Evolutionary conservation across 2,113 vertebrate genomes (phyloP).

Genomic region (Nothocercus julius): DNA sequence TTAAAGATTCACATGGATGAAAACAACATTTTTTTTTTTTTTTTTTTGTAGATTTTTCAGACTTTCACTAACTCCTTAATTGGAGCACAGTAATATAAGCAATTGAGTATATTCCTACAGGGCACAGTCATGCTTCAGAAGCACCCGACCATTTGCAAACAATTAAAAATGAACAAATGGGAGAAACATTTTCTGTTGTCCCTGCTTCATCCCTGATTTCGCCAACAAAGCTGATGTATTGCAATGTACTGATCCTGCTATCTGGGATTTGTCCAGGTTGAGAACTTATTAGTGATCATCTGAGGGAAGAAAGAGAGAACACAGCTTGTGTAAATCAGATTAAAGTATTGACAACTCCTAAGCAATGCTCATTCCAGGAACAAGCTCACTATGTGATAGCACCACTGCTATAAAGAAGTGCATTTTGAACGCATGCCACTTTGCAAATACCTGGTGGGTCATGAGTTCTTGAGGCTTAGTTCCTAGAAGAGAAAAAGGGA

Average conservation of each 20-base stretch:
- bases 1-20: constrained; percentile 8
- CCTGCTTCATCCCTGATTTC: neutral
- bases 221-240: constrained; percentile 21
- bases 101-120: constrained; percentile 12
- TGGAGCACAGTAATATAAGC: neutral
- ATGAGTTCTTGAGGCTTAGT: constrained; percentile 20
- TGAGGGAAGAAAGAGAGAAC: constrained; percentile 8
- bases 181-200: neutral
- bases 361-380: constrained; percentile 49
- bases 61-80: constrained; percentile 40
- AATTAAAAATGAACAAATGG: neutral
- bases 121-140: neutral
- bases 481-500: constrained; percentile 15
- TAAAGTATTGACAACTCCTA: constrained; percentile 59
- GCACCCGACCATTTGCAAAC: neutral
- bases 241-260: constrained; percentile 15
- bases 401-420: neutral
- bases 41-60: constrained; percentile 16
- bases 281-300: constrained; percentile 38
- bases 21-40: neutral
- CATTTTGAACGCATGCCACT: constrained; percentile 23
- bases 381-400: constrained; percentile 28
- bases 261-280: constrained; percentile 36
- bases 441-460: constrained; percentile 6
- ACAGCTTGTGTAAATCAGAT: constrained; percentile 50